Conservation (phyloP, 2,888 invertebrate species). For the Alloscopus bannaensis region DNA sequence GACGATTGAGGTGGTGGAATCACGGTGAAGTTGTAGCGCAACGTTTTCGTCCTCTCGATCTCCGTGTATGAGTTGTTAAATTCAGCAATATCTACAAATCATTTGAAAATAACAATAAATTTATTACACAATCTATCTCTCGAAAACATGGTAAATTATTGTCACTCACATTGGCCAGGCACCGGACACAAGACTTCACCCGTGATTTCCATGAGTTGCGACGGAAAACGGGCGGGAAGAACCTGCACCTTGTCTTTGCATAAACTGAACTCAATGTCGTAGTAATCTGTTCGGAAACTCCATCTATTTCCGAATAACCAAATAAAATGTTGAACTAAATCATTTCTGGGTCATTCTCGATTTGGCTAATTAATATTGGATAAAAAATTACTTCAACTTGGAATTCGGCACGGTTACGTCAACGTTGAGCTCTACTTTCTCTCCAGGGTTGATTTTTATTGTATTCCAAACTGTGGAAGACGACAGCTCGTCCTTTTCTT, state of each 20-base stretch:
- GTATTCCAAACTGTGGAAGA: not conserved
- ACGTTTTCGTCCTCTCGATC: slow-evolving; percentile 45
- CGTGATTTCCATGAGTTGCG: slow-evolving; percentile 20
- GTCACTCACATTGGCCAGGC: slow-evolving; percentile 58
- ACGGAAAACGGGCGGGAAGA: slow-evolving; percentile 31
- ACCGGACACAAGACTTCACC: slow-evolving; percentile 52
- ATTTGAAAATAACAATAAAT: not conserved
- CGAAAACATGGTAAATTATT: not conserved
- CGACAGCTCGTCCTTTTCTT: not conserved
- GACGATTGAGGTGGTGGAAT: slow-evolving; percentile 5
- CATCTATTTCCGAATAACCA: slow-evolving; percentile 41
- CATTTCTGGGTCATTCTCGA: no score
- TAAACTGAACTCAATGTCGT: slow-evolving; percentile 64
- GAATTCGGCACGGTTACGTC: slow-evolving; percentile 38
- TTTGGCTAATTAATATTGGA: no score
- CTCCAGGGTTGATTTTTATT: slow-evolving; percentile 57
- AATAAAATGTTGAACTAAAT: not conserved
- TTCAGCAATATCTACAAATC: slow-evolving; percentile 41
- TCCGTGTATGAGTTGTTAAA: slow-evolving; percentile 60
- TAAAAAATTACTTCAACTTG: slow-evolving; percentile 23
- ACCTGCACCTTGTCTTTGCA: slow-evolving; percentile 7
- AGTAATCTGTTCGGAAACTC: slow-evolving; percentile 56
- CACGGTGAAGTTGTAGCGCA: slow-evolving; percentile 47
- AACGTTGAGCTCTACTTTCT: slow-evolving; percentile 49
- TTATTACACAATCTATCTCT: not conserved